Base-by-base conservation (phyloP, 2,888 invertebrate species). In the Peribatodes rhomboidaria region DNA sequence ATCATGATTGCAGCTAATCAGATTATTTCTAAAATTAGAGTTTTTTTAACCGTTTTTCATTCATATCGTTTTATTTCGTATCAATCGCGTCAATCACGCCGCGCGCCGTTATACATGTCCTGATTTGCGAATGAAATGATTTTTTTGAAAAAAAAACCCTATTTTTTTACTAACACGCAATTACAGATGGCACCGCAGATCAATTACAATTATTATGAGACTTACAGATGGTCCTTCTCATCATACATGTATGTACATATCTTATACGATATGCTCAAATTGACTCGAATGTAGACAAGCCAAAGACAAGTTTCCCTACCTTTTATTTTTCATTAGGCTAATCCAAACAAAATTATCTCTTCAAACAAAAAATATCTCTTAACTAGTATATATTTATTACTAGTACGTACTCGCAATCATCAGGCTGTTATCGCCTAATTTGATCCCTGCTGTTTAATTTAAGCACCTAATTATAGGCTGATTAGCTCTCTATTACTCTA, bases 341-440 rank as follows among this genome's bases (percentile, higher is more conserved):
- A 53, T 35, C 20, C 14, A 41, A 39, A 44, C 16, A 42, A 13
- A 52, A 47, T 42, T 47, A n/a, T 33, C 2, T 14, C 11, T 47
- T 3, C n/a, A 11, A 47, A 47, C 13, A 47, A 22, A 47, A 47
- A 33, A 8, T 27, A 39, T 60, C 47, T 35, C 41, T 22, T 44
- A 39, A 55, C 56, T 18, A 42, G 33, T 37, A 22, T 4, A 39
- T 54, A 53, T 27, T 37, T 55, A 55, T 55, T 8, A 54, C 42
- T 33, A 31, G n/a, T 20, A 20, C 31, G 13, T 58, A 27, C 27
- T n/a, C 14, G 18, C 42, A 37, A 53, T 63, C 27, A 39, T 49
- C 54, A 63, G 53, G 20, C 44, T 58, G 53, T 64, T 58, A 64
- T 52, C 58, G 41, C 41, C 54, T 58, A 64, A 64, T 64, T 64